Evolutionary conservation across 1,140 invertebrate species (phyloP), one percentile per base, ranked within the genome.

Genomic region (Trichoplusia ni): DNA sequence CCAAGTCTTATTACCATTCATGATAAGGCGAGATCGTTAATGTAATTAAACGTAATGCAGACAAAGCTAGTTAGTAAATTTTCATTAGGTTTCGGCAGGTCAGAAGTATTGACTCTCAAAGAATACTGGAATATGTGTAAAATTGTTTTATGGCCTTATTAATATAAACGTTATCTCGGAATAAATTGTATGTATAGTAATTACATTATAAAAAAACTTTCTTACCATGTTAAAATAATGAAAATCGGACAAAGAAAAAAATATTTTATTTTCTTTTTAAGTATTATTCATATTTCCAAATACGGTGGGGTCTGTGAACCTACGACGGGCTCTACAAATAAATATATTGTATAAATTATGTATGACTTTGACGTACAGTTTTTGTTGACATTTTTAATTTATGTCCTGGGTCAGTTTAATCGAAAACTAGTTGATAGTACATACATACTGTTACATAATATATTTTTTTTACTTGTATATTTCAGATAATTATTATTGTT

Each of bases 401-500:
- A 67, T 67, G 31, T 46, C 68, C 71, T 61, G 61, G 66, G 68
- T 80, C 69, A 77, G 77, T 82, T 82, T 73, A 76, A 74, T 75
- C 73, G 56, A 73, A 67, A 75, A 58, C 70, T 86, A 81, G 72
- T 77, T 79, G 65, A 78, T 82, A 84, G 74, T 81, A 82, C 65
- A 67, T 60, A 67, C 78, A 80, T 79, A 85, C 76, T 85, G 85
- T 87, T 87, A 85, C 79, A 85, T 84, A 81, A 87, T 87, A 88
- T 88, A 87, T 88, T 86, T 86, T 88, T 88, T 88, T 88, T 88
- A 86, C 80, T 83, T 82, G 81, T 86, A 84, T 86, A 85, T 86
- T 88, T 85, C 80, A 89, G 82, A 89, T 86, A 81, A 85, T 85
- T 89, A 86, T 89, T 83, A 82, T 84, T 87, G 84, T 89, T 89